phyloP scores from a whole-genome alignment of 2,113 vertebrate genomes.

The Pterocles gutturalis region DNA sequence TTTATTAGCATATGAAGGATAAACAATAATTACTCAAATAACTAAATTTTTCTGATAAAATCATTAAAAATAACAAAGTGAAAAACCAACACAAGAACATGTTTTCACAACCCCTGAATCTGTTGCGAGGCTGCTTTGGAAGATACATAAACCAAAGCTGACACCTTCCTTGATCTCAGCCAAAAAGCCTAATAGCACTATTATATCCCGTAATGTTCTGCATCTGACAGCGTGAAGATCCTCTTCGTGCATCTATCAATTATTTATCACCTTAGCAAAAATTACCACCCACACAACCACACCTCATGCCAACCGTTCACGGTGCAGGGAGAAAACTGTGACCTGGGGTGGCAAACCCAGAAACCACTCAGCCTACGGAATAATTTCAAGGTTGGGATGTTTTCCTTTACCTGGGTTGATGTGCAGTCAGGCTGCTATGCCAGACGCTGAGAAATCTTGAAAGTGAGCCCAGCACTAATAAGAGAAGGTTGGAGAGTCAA shows the following conservation, averaged over 20 bases:
- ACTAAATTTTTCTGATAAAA: conserved; percentile 23
- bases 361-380: accelerated
- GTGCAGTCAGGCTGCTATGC: not conserved
- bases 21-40: conserved; percentile 2
- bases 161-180: conserved; percentile 37
- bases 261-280: not conserved
- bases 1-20: conserved; percentile 61
- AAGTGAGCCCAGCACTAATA: not conserved
- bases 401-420: not conserved
- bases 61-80: not conserved
- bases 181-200: conserved; percentile 54
- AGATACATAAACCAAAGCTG: conserved; percentile 47
- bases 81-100: not conserved
- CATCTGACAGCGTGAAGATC: not conserved
- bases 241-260: not conserved
- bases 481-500: not conserved
- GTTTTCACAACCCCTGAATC: not conserved
- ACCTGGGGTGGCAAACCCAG: not conserved
- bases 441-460: not conserved
- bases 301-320: accelerated
- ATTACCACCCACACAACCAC: not conserved
- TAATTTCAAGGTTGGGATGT: not conserved
- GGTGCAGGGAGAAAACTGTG: accelerated
- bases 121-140: not conserved
- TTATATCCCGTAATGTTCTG: not conserved